A percentile compares a stretch with the other conserved stretches of the same genome.
phyloP scores from a whole-genome alignment of 2,797 vertebrate genomes.

The Apogon talboti region DNA sequence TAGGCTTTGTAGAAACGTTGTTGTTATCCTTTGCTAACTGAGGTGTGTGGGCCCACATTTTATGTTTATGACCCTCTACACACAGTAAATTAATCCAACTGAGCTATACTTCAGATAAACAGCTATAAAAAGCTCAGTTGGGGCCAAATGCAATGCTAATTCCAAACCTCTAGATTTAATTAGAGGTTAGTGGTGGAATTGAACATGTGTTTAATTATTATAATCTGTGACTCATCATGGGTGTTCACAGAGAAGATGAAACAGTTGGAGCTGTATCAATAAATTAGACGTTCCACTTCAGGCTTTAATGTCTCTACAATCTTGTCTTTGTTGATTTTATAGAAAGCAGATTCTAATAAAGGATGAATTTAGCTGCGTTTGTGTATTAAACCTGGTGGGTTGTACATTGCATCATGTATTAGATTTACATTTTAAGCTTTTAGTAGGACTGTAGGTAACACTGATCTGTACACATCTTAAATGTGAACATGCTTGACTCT shows the following conservation, averaged over 20 bases:
- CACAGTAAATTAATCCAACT: not conserved
- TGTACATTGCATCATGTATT: no score
- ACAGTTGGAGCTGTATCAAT: not conserved
- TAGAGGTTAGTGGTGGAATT: not conserved
- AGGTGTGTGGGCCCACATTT: not conserved
- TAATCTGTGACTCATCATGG: not conserved
- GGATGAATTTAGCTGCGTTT: not conserved
- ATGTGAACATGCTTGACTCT: no score
- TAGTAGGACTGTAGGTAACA: no score
- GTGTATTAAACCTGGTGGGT: not conserved
- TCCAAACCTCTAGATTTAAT: constrained; percentile 21
- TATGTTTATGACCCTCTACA: not conserved
- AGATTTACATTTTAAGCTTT: no score
- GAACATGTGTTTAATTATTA: constrained; percentile 7
- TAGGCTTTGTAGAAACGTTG: not conserved
- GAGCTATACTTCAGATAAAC: constrained; percentile 1
- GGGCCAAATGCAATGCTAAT: constrained; percentile 2
- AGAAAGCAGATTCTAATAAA: not conserved
- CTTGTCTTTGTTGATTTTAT: not conserved
- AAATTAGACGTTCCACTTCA: not conserved
- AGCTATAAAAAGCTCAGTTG: not conserved
- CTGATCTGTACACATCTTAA: no score
- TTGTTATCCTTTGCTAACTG: not conserved
- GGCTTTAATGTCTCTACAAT: not conserved
- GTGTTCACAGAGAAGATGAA: constrained; percentile 3